These are phyloP conservation scores for Trialeurodes vaporariorum DNA, from an alignment of 1,140 invertebrate species.

Conservation along the genomic window DNA sequence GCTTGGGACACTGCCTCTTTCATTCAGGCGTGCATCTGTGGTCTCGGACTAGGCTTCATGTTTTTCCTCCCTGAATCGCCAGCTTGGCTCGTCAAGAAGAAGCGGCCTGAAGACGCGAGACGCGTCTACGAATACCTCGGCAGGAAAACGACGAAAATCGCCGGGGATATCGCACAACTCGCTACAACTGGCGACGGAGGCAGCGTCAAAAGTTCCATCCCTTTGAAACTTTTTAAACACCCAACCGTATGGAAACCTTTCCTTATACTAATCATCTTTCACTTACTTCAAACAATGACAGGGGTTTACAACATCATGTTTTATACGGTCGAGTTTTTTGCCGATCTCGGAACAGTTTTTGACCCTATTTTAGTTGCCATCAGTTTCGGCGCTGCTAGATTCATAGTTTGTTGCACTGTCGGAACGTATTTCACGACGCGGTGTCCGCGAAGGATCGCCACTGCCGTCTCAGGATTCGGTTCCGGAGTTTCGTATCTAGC, in stretches of 20 bases:
- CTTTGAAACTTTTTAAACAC: slow-evolving; percentile 24
- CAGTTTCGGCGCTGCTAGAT: slow-evolving; percentile 48
- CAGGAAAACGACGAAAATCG: neutral
- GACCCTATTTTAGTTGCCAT: slow-evolving; percentile 58
- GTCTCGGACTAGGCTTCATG: neutral
- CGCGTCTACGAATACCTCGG: neutral
- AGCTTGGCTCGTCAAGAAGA: neutral
- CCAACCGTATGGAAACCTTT: slow-evolving; percentile 48
- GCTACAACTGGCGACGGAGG: neutral
- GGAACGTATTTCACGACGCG: slow-evolving; percentile 54
- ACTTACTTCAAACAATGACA: slow-evolving; percentile 54
- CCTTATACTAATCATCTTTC: slow-evolving; percentile 46
- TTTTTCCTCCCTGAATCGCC: neutral
- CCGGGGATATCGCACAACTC: neutral
- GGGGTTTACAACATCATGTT: slow-evolving; percentile 65
- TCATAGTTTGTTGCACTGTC: slow-evolving; percentile 38
- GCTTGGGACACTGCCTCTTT: neutral
- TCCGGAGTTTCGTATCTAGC: slow-evolving; percentile 45
- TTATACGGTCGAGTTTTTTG: slow-evolving; percentile 56
- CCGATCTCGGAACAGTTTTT: slow-evolving; percentile 46
- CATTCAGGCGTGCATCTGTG: neutral
- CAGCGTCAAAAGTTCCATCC: neutral
- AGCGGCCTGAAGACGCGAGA: neutral
- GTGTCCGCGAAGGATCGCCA: slow-evolving; percentile 46
- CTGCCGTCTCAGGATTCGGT: slow-evolving; percentile 48